Evolutionary conservation across 2,888 invertebrate genomes (phyloP).

Genomic region (Platerodrilus igneus): DNA sequence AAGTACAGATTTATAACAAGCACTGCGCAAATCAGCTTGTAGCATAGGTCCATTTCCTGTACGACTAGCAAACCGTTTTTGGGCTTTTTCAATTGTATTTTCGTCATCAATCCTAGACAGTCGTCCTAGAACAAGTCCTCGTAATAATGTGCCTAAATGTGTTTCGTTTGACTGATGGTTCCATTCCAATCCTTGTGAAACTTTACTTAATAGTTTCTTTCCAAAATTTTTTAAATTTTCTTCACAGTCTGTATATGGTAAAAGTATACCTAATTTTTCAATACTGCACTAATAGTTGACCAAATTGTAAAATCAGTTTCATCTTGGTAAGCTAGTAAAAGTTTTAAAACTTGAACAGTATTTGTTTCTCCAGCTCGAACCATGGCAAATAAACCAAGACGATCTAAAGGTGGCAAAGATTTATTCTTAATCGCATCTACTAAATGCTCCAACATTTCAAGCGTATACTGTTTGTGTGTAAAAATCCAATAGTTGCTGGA

Average conservation of each 20-base stretch:
- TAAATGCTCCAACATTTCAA: constrained; percentile 67
- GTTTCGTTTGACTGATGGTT: constrained; percentile 76
- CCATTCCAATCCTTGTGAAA: constrained; percentile 79
- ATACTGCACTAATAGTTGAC: constrained; percentile 74
- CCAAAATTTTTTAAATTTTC: constrained; percentile 71
- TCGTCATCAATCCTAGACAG: constrained; percentile 79
- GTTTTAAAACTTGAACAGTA: constrained; percentile 73
- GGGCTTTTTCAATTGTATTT: constrained; percentile 73
- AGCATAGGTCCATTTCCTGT: constrained; percentile 56
- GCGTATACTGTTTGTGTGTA: constrained; percentile 80
- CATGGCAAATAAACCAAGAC: constrained; percentile 84
- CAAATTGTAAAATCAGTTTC: constrained; percentile 93
- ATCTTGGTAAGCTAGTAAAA: constrained; percentile 75
- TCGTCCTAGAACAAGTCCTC: constrained; percentile 77
- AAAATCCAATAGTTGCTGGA: constrained; percentile 81
- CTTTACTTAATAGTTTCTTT: constrained; percentile 65
- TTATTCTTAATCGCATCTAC: constrained; percentile 75
- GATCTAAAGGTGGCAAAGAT: constrained; percentile 78
- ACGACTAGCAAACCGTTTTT: constrained; percentile 65
- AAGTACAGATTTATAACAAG: constrained; percentile 83
- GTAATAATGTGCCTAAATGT: constrained; percentile 78
- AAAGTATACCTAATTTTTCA: constrained; percentile 67
- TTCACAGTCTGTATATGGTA: constrained; percentile 75
- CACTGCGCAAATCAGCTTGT: constrained; percentile 81
- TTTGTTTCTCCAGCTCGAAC: constrained; percentile 80